Base-by-base conservation (phyloP, 2,113 vertebrate genomes). In the Misgurnus anguillicaudatus region DNA sequence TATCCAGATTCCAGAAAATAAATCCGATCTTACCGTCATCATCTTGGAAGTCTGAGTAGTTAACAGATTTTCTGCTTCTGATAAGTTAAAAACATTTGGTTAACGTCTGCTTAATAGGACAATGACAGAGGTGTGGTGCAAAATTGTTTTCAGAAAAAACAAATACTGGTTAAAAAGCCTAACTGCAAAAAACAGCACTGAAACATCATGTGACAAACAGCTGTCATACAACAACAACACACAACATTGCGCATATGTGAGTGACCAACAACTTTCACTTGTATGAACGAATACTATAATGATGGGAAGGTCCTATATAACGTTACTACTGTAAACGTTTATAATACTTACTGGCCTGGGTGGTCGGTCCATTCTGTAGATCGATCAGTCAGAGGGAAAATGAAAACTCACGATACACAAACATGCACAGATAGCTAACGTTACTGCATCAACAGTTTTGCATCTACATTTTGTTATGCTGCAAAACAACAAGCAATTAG, bases 51-150 rank as follows among this genome's bases (percentile, higher is more conserved):
- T 92, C 90, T 66, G 82, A 79, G 77, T 93, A 93, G 82, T 88
- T 90, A 9, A 93, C 87, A 64, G 11, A 9, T 58, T 92, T 94
- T 9, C 82, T 87, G 68, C 82, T 91, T 85, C 93, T 94, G 88
- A 5, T 19, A 71, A 55, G 58, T 41, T 0, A 79, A 10, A 51
- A 10, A 51, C 3, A 51, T 13, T 13, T 1, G 2, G 47, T 51
- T 51, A 51, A 51, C 41, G 24, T 31, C 2, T 31, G 24, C 24
- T 31, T 2, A 45, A 45, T 9, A 51, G 13, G 2, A 14, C 47
- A 51, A 13, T 13, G 2, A 10, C 1, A 51, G 4, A 51, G 4
- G 4, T 5, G 14, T 51, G 14, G 11, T 4, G 8, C 11, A 11
- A 13, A 4, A 13, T 51, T 13, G 48, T 16, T 48, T 48, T 0